Conservation (phyloP, 2,888 invertebrate genomes). For the Drosophila testacea region DNA sequence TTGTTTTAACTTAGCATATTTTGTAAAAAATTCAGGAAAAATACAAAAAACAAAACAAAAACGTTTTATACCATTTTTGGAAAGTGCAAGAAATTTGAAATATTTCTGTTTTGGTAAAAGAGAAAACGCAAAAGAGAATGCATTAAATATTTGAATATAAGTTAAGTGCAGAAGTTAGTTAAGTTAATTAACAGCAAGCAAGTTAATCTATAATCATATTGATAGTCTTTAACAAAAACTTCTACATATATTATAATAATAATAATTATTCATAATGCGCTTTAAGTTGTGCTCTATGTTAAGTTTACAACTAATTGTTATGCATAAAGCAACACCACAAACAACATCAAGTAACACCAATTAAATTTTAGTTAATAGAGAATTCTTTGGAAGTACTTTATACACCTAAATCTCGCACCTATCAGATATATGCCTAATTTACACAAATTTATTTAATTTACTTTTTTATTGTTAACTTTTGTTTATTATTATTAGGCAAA, state of each 20-base stretch:
- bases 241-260: constrained; percentile 20
- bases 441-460: constrained; percentile 27
- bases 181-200: constrained; percentile 26
- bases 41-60: constrained; percentile 7
- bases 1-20: constrained; percentile 21
- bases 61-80: constrained; percentile 2
- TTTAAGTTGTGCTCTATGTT: constrained; percentile 67
- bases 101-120: background rate
- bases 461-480: constrained; percentile 48
- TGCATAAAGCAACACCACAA: constrained; percentile 15
- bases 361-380: background rate
- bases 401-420: constrained; percentile 4
- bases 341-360: constrained; percentile 22
- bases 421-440: background rate
- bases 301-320: constrained; percentile 55
- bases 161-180: constrained; percentile 49
- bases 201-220: constrained; percentile 20
- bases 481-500: constrained; percentile 24
- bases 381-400: background rate
- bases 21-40: constrained; percentile 5
- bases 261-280: constrained; percentile 27
- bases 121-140: constrained; percentile 10
- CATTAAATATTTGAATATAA: constrained; percentile 37
- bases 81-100: constrained; percentile 8
- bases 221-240: constrained; percentile 29